phyloP scores from a whole-genome alignment of 2,797 vertebrate genomes.

The Cyprinella venusta region DNA sequence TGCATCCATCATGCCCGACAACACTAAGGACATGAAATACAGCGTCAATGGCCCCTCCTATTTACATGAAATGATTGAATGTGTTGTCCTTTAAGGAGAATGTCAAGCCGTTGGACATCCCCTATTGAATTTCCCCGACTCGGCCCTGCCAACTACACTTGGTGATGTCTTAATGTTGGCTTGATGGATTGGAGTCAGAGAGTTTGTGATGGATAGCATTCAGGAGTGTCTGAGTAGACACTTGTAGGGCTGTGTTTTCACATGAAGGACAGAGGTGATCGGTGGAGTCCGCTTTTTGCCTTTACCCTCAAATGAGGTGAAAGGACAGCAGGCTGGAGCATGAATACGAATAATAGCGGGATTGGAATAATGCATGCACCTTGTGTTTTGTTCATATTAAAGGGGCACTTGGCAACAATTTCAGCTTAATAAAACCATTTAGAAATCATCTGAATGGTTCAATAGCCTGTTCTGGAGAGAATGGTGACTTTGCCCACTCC shows the following conservation, averaged over 20 bases:
- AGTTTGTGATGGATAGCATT: constrained; percentile 45
- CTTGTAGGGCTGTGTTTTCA: constrained; percentile 36
- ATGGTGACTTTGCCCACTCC: no score
- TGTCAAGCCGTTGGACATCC: constrained; percentile 54
- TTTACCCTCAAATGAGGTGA: background rate
- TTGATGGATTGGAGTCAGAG: constrained; percentile 55
- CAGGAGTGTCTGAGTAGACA: constrained; percentile 36
- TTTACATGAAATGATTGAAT: constrained; percentile 79
- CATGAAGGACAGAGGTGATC: constrained; percentile 30
- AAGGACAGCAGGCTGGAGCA: background rate
- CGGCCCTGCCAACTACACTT: constrained; percentile 55
- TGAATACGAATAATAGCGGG: background rate
- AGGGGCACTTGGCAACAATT: no score
- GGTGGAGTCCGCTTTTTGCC: constrained; percentile 8
- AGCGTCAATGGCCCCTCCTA: constrained; percentile 57
- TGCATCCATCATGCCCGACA: constrained; percentile 71
- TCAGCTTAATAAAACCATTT: no score
- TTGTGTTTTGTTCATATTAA: constrained; percentile 76
- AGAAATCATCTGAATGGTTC: no score
- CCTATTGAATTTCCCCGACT: constrained; percentile 55
- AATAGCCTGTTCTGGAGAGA: no score
- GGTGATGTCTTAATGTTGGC: constrained; percentile 53
- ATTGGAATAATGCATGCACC: constrained; percentile 22
- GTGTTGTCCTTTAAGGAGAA: constrained; percentile 68
- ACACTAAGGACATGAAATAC: constrained; percentile 70